Conservation (phyloP, 1,140 invertebrate genomes). For the Bombus superbus region DNA sequence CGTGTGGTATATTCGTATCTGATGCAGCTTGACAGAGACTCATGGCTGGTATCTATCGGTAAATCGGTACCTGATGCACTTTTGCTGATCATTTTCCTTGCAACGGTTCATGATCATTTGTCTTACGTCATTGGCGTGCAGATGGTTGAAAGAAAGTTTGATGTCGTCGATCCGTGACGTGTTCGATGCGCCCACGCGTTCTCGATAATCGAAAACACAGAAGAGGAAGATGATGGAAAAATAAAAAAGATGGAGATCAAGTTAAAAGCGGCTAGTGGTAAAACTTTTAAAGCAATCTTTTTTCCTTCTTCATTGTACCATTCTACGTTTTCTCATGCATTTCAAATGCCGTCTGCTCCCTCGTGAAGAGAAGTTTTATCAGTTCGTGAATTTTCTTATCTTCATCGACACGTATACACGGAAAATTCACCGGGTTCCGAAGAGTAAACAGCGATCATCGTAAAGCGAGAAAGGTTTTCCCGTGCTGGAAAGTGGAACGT, state of each 20-base stretch:
- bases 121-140: slow-evolving; percentile 7
- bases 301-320: not conserved
- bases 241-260: not conserved
- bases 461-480: slow-evolving; percentile 7
- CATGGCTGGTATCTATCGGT: not conserved
- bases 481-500: slow-evolving; percentile 11
- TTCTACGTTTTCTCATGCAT: slow-evolving; percentile 42
- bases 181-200: slow-evolving; percentile 10
- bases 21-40: not conserved
- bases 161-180: slow-evolving; percentile 19
- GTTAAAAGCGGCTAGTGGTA: not conserved
- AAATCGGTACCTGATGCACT: slow-evolving; percentile 5
- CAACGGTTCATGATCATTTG: slow-evolving; percentile 22
- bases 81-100: slow-evolving; percentile 14
- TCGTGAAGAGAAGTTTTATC: slow-evolving; percentile 11
- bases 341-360: slow-evolving; percentile 13
- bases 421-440: not conserved
- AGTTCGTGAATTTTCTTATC: slow-evolving; percentile 33
- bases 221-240: not conserved
- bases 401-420: not conserved
- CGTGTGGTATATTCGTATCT: not conserved
- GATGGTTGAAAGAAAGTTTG: slow-evolving; percentile 27
- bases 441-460: slow-evolving; percentile 21
- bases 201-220: not conserved
- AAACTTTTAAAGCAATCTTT: slow-evolving; percentile 15